Percentiles rank a stretch among this genome's conserved stretches.
Evolutionary conservation across 2,888 invertebrate species (phyloP).

Genomic region (Apocheima hispidaria): DNA sequence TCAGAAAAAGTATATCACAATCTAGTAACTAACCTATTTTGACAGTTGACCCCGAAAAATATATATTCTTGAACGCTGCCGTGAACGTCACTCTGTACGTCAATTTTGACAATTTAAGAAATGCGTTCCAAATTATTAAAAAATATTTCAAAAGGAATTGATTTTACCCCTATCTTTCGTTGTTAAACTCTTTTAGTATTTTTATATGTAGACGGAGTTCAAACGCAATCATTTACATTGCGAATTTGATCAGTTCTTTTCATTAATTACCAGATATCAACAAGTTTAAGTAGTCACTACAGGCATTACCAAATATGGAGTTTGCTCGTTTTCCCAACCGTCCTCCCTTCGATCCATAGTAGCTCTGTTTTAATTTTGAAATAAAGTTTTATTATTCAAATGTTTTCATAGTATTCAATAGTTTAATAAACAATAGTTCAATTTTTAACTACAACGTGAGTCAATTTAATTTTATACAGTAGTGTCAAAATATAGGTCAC

Average conservation of each 20-base stretch:
- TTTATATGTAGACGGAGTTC: slow-evolving; percentile 13
- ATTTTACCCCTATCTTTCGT: slow-evolving; percentile 41
- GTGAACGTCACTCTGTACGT: slow-evolving; percentile 28
- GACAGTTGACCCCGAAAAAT: neutral
- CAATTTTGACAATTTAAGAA: slow-evolving; percentile 45
- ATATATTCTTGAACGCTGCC: slow-evolving; percentile 50
- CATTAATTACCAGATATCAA: slow-evolving; percentile 36
- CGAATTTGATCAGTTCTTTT: slow-evolving; percentile 4
- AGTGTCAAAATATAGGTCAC: slow-evolving; percentile 85
- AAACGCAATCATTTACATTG: slow-evolving; percentile 1
- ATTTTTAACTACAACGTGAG: slow-evolving; percentile 77
- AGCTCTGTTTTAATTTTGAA: slow-evolving; percentile 82
- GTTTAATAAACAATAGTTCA: slow-evolving; percentile 74
- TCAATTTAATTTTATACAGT: slow-evolving; percentile 62
- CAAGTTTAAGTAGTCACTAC: slow-evolving; percentile 74
- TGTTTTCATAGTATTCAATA: slow-evolving; percentile 80
- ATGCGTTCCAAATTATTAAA: slow-evolving; percentile 68
- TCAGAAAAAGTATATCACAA: no score
- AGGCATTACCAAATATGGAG: slow-evolving; percentile 90
- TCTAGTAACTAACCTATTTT: no score
- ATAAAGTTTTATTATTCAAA: slow-evolving; percentile 75
- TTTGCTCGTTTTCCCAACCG: slow-evolving; percentile 88
- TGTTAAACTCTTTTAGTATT: slow-evolving; percentile 38
- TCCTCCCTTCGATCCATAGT: slow-evolving; percentile 85
- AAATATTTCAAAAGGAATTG: slow-evolving; percentile 47